Percentiles rank a stretch among this genome's conserved stretches.
Evolutionary conservation across 1,140 invertebrate species (phyloP).

Genomic region (Drosophila willistoni): DNA sequence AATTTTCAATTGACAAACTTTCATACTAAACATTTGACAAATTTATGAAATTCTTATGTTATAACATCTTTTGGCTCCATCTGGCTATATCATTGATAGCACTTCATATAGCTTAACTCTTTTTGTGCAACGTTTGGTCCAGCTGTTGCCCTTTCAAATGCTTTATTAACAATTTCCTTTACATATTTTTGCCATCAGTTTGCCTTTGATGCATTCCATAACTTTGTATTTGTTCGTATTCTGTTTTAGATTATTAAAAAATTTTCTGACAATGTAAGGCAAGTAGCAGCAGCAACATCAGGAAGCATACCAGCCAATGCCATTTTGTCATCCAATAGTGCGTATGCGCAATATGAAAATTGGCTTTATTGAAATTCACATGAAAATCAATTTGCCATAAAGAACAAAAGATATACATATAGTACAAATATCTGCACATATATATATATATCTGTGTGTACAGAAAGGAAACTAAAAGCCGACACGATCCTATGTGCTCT

Average conservation of each 20-base stretch:
- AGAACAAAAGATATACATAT: conserved; percentile 49
- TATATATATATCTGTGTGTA: background rate
- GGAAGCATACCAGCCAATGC: conserved; percentile 28
- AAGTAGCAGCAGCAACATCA: background rate
- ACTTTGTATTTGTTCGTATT: background rate
- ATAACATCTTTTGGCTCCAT: background rate
- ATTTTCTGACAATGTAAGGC: background rate
- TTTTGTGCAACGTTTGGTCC: background rate
- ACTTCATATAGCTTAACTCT: background rate
- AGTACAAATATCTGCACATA: conserved; percentile 41
- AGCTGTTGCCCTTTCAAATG: background rate
- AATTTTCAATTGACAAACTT: no score
- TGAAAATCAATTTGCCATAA: conserved; percentile 73
- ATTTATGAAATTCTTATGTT: background rate
- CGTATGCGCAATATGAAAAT: conserved; percentile 72
- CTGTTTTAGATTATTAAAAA: conserved; percentile 8
- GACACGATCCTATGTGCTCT: conserved; percentile 18
- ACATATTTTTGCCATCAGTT: background rate
- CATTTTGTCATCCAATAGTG: conserved; percentile 38
- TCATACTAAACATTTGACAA: no score
- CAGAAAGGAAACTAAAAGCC: conserved; percentile 34
- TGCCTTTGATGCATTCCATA: conserved; percentile 3
- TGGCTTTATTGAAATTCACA: conserved; percentile 77
- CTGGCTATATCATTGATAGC: background rate
- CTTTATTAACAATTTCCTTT: background rate